A percentile compares a stretch with the other conserved stretches of the same genome.
Conservation (phyloP, 2,888 invertebrate species). For the Lepetodrilus schrolli region DNA sequence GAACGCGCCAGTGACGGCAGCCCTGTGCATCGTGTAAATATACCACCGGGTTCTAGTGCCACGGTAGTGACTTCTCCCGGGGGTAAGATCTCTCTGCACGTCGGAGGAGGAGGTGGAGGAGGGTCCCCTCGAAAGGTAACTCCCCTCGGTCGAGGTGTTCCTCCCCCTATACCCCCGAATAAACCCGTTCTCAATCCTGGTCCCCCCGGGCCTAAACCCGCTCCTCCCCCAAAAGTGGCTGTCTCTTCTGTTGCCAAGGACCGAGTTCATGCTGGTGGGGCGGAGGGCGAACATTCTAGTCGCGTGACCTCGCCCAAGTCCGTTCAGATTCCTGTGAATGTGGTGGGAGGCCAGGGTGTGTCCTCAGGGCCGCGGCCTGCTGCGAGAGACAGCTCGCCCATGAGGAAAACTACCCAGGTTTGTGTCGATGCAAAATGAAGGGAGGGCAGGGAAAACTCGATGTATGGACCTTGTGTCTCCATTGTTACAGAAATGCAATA, state of each 20-base stretch:
- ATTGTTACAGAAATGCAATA: no score
- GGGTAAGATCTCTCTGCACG: slow-evolving; percentile 64
- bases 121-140: slow-evolving; percentile 52
- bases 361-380: slow-evolving; percentile 48
- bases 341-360: slow-evolving; percentile 44
- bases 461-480: no score
- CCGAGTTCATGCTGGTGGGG: slow-evolving; percentile 47
- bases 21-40: slow-evolving; percentile 29
- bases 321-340: slow-evolving; percentile 68
- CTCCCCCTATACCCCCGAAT: slow-evolving; percentile 74
- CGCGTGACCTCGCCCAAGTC: slow-evolving; percentile 40
- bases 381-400: slow-evolving; percentile 60
- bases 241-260: slow-evolving; percentile 60
- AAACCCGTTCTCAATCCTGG: slow-evolving; percentile 67
- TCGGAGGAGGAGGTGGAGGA: slow-evolving; percentile 46
- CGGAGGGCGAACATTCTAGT: slow-evolving; percentile 35
- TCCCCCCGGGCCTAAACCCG: slow-evolving; percentile 51
- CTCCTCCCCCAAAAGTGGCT: slow-evolving; percentile 62
- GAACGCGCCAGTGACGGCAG: slow-evolving; percentile 26
- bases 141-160: slow-evolving; percentile 63
- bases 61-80: slow-evolving; percentile 57
- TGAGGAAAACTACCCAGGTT: slow-evolving; percentile 69
- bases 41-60: slow-evolving; percentile 43
- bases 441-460: slow-evolving; percentile 40
- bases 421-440: slow-evolving; percentile 71